These are phyloP conservation scores for Cheilosia vernalis DNA, from an alignment of 2,888 invertebrate species.

Conservation along the genomic window DNA sequence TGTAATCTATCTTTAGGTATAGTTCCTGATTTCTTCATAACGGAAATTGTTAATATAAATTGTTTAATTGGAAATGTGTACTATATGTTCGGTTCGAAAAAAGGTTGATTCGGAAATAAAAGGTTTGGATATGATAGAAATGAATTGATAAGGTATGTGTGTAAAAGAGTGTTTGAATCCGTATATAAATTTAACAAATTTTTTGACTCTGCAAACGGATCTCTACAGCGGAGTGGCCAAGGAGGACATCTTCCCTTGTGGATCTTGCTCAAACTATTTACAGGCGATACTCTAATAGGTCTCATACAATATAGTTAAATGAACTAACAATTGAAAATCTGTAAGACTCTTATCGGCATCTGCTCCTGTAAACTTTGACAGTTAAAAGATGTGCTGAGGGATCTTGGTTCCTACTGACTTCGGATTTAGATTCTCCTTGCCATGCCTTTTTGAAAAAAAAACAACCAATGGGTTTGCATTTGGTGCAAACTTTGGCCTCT, in stretches of 20 bases:
- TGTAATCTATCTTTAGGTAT: not conserved
- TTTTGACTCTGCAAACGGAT: not conserved
- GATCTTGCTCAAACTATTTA: not conserved
- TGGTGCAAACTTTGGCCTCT: not conserved
- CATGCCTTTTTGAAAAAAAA: not conserved
- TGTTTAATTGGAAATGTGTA: not conserved
- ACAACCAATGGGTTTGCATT: not conserved
- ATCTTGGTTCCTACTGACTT: not conserved
- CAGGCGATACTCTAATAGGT: not conserved
- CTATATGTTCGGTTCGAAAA: not conserved
- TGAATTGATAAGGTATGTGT: not conserved
- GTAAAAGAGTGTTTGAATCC: not conserved
- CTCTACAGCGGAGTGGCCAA: not conserved
- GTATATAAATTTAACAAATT: no score
- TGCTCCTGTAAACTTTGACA: not conserved
- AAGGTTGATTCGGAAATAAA: not conserved
- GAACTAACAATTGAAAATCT: not conserved
- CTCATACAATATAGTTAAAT: not conserved
- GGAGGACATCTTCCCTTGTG: not conserved
- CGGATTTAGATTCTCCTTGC: not conserved
- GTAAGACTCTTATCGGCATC: not conserved
- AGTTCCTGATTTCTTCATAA: not conserved
- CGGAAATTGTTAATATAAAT: no score
- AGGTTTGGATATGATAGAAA: not conserved
- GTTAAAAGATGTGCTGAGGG: not conserved